These are phyloP conservation scores for Zaprionus tsacasi DNA, from an alignment of 1,140 invertebrate species.

Conservation along the genomic window DNA sequence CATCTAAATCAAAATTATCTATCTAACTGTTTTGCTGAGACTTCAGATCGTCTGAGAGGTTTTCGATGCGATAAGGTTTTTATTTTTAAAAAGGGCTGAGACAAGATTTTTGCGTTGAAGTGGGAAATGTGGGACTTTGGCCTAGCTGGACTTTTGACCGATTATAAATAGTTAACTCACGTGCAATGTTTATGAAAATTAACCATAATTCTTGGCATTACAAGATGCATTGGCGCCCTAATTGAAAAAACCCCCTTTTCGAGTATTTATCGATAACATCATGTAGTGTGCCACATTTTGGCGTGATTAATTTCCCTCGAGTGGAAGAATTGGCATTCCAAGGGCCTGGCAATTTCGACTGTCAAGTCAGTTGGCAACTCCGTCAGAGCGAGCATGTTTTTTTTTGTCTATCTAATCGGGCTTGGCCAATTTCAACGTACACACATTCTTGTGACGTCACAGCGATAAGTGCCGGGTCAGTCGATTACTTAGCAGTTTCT, in stretches of 20 bases:
- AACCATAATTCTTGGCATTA: background rate
- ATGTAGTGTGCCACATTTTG: background rate
- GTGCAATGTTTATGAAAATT: background rate
- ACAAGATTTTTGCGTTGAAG: conserved; percentile 13
- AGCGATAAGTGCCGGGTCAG: conserved; percentile 37
- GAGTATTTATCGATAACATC: background rate
- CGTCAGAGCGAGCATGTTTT: conserved; percentile 16
- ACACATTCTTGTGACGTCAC: conserved; percentile 70
- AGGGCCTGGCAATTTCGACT: conserved; percentile 12
- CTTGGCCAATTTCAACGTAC: conserved; percentile 33
- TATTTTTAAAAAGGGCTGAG: background rate
- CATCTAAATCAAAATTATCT: background rate
- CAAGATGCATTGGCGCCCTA: background rate
- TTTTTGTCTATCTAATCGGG: conserved; percentile 61
- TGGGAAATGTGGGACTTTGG: conserved; percentile 20
- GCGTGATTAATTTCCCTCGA: conserved; percentile 2
- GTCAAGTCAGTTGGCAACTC: conserved; percentile 39
- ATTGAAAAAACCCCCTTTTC: background rate
- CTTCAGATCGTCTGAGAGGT: conserved; percentile 15
- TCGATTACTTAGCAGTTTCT: conserved; percentile 24
- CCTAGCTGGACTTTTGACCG: background rate
- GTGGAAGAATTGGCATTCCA: background rate
- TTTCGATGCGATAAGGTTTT: conserved; percentile 13
- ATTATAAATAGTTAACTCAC: background rate
- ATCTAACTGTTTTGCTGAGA: background rate